These are phyloP conservation scores for Streptopelia turtur DNA, from an alignment of 2,797 vertebrate species.

Conservation along the genomic window DNA sequence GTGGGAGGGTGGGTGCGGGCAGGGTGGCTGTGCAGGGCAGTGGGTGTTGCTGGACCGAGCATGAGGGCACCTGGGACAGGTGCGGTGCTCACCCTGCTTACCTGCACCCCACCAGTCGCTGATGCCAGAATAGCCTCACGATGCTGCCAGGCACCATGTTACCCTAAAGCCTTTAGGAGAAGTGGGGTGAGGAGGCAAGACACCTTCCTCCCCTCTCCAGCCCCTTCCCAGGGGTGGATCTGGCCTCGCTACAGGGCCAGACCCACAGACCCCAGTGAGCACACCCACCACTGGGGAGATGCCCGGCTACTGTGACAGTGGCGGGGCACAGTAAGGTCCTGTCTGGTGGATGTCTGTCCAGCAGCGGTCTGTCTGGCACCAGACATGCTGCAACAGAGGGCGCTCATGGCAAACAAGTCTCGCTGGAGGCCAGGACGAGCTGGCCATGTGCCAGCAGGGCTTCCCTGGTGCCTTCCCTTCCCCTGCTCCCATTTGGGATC, in stretches of 20 bases:
- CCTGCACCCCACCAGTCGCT: rapidly evolving
- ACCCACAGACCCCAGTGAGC: rapidly evolving
- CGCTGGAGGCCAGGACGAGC: rapidly evolving
- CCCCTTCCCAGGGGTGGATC: not conserved
- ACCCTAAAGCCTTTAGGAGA: not conserved
- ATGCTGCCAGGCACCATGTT: not conserved
- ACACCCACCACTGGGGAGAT: not conserved
- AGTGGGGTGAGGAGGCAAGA: not conserved
- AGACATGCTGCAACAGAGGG: not conserved
- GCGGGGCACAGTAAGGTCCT: rapidly evolving
- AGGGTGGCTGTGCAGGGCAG: not conserved
- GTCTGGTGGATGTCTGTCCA: rapidly evolving
- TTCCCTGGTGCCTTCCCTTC: not conserved
- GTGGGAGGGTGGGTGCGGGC: not conserved
- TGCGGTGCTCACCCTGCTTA: not conserved
- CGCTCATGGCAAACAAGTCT: not conserved
- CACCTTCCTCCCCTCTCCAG: rapidly evolving
- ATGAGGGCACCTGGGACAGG: rapidly evolving
- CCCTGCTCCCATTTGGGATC: not conserved
- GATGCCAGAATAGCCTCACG: not conserved
- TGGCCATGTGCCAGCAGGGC: not conserved
- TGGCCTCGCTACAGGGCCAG: not conserved
- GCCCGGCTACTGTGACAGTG: not conserved
- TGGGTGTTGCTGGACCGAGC: rapidly evolving
- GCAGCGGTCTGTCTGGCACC: not conserved